Evolutionary conservation across 2,113 vertebrate species (phyloP), one percentile per base, ranked within the genome.

Genomic region (Parotia lawesii): DNA sequence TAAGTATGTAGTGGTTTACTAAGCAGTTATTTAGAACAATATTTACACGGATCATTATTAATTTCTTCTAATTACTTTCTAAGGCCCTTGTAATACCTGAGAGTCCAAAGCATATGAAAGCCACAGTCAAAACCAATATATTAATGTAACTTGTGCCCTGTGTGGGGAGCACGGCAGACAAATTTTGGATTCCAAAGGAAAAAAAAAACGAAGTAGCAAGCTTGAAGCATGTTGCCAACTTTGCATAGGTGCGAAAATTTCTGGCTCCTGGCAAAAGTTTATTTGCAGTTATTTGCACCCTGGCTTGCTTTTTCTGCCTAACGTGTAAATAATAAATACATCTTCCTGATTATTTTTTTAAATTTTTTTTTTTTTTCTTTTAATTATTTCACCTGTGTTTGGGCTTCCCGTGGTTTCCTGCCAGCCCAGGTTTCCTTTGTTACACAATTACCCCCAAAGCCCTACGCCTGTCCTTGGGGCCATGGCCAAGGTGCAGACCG

Each of bases 401-500:
- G 50, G 38, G 13, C 15, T 87, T 65, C 27, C 17, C 37, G 20
- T 25, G 42, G 18, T 50, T 33, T 38, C 28, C 47, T 53, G 25
- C 21, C 37, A 66, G 77, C n/a, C 20, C 37, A 64, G 66, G 58
- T 84, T 77, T 53, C 60, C 38, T 11, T 31, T 15, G 38, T 50
- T 40, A 4, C 0, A 15, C 31, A 8, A 5, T 58, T 7, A 5
- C 28, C 38, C 14, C 20, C 23, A 6, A 12, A 57, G 33, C 37
- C 31, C 23, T 9, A 4, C 69, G 7, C 7, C 54, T 28, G 60
- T 10, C 31, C 15, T 9, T 10, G 42, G 62, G 54, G 29, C 0
- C 0, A 10, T 4, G 57, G n/a, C 10, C 0, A 0, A 24, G 47
- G 2, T 7, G 0, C 13, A 33, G 77, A 8, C 15, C 12, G 4